Base-by-base conservation (phyloP, 2,888 invertebrate species). In the Mylabris sibirica region DNA sequence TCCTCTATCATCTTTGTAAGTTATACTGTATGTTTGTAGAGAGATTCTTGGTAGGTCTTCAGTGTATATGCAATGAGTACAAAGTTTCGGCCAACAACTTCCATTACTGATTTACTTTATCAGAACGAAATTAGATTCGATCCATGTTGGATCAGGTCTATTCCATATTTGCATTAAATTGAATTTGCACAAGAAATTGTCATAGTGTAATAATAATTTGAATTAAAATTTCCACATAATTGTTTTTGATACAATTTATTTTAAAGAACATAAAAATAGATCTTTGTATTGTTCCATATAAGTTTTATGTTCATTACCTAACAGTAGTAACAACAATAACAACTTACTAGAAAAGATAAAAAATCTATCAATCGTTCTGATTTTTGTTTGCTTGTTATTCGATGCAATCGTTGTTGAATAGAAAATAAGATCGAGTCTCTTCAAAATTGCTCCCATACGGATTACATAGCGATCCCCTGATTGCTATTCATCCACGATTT, bases 381-480 rank as follows among this genome's bases (percentile, higher is more conserved):
- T 44, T 22, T 53, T 24, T 12, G 11, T 53, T 53, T 12, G 5
- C 12, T 24, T 53, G 22, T 53, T 20, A 49, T 53, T 14, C 1
- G 22, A 12, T 53, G 22, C 22, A 53, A 53, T 53, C 53, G 22
- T 24, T 53, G 53, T 49, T 60, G 63, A 59, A 41, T 35, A 49
- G 69, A 66, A 44, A 69, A 69, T 69, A 69, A 69, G 69, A 66
- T 66, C 57, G 66, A 59, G 57, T 63, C 12, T 12, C 24, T 24
- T 53, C 57, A 64, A 59, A 66, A 69, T 69, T 63, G 57, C 69
- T 69, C 69, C 69, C 69, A 66, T 65, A 63, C 61, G 68, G 68
- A 69, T 69, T 60, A 66, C 69, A 69, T 64, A 44, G 44, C 63
- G 60, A 69, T 69, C 66, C 69, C 41, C 49, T 64, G 68, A 68